These are phyloP conservation scores for Crocodylus rhombifer DNA, from an alignment of 2,797 vertebrate species.

Conservation along the genomic window DNA sequence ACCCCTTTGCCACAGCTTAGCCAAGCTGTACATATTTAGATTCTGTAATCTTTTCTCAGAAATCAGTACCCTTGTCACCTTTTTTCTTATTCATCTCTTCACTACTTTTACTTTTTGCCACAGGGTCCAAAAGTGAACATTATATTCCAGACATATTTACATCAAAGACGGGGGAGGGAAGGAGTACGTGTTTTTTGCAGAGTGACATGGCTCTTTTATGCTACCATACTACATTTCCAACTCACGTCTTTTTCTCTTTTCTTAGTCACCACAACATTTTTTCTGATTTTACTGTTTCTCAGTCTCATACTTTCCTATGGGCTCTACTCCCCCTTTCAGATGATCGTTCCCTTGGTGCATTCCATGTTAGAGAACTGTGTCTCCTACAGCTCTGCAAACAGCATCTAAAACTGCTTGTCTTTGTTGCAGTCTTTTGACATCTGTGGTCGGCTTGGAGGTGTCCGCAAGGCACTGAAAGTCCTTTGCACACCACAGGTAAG, in stretches of 20 bases:
- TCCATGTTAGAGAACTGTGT: background rate
- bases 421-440: conserved; percentile 95
- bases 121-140: background rate
- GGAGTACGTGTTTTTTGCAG: too few species aligned
- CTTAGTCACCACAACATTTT: background rate
- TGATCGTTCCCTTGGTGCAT: too few species aligned
- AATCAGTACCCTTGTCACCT: background rate
- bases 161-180: background rate
- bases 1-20: background rate
- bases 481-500: conserved; percentile 96
- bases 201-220: background rate
- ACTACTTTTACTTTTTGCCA: conserved; percentile 14
- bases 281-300: background rate
- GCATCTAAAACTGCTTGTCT: background rate
- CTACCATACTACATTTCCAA: background rate
- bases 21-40: conserved; percentile 32
- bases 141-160: background rate
- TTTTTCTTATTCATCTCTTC: conserved; percentile 22
- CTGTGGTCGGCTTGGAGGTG: conserved; percentile 91
- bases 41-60: conserved; percentile 19
- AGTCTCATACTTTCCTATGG: background rate
- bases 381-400: background rate
- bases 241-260: background rate
- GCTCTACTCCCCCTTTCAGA: background rate
- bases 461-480: conserved; percentile 90